Percentiles rank a stretch among this genome's conserved stretches.
Evolutionary conservation across 2,113 vertebrate genomes (phyloP).

Genomic region (Hiodon tergisus): DNA sequence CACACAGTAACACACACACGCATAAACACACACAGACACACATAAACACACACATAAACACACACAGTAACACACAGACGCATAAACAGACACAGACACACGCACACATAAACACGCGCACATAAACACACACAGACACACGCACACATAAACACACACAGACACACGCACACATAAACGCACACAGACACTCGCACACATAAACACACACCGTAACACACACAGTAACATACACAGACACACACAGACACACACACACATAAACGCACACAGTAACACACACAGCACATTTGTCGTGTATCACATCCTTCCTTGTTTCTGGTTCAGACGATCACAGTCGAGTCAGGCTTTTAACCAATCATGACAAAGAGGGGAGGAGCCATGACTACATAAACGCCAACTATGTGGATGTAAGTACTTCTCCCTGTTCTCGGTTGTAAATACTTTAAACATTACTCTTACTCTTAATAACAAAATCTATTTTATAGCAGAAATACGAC

Average conservation of each 20-base stretch:
- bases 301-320: conserved; percentile 30
- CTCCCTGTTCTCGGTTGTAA: background rate
- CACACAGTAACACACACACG: too few species aligned
- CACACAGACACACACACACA: background rate
- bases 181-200: background rate
- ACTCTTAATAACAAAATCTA: too few species aligned
- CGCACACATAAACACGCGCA: too few species aligned
- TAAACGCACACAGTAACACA: too few species aligned
- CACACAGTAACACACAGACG: too few species aligned
- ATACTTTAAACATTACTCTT: background rate
- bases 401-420: conserved; percentile 83
- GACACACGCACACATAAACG: background rate
- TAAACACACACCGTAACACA: background rate
- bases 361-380: conserved; percentile 74
- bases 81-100: too few species aligned
- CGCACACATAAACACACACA: too few species aligned
- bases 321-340: conserved; percentile 89
- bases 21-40: too few species aligned
- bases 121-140: too few species aligned
- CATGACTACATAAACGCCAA: conserved; percentile 97
- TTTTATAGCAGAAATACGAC: too few species aligned
- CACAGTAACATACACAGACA: conserved; percentile 19
- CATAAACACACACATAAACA: too few species aligned
- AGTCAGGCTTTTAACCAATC: conserved; percentile 73
- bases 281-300: background rate